Evolutionary conservation across 2,113 vertebrate species (phyloP), one percentile per base, ranked within the genome.

Genomic region (Loxodonta africana): DNA sequence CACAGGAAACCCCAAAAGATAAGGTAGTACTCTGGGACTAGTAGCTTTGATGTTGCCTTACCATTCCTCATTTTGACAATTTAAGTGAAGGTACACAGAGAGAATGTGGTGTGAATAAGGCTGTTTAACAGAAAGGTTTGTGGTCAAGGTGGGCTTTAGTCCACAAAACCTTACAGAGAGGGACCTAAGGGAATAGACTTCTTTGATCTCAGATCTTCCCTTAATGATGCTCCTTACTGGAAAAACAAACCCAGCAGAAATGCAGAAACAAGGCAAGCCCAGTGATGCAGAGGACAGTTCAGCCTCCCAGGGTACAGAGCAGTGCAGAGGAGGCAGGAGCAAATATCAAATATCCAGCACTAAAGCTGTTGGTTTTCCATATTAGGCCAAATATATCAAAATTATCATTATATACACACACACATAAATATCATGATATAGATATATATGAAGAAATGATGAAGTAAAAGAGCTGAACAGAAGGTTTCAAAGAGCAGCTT

Each of bases 271-370:
- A 83, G 3, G 2, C 37, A 21, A 41, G 14, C 1, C 77, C 71
- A 33, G 8, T 23, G 23, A 53, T 48, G 33, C 41, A 71, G 77
- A 73, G 78, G 88, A 33, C 17, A 77, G 25, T 8, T 44, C 30
- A n/a, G 78, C 25, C 5, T 46, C 7, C 28, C 14, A 53, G 26
- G 28, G 41, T 5, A 1, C 20, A 20, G 25, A 62, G 33, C 17
- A 62, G 18, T 6, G 0, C 0, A 33, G n/a, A 62, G 23, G 57
- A 6, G 8, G 2, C 2, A 33, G 48, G 14, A 17, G 30, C 62
- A 63, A 6, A 37, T 12, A 1, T 14, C n/a, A 73, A 30, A 81
- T 20, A 81, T 2, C 8, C 48, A 63, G 46, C 17, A 18, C 5
- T 14, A 5, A 9, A 2, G 23, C 23, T 60, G 1, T 18, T n/a